phyloP scores from a whole-genome alignment of 2,888 invertebrate species.

The Eumerus sabulonum region DNA sequence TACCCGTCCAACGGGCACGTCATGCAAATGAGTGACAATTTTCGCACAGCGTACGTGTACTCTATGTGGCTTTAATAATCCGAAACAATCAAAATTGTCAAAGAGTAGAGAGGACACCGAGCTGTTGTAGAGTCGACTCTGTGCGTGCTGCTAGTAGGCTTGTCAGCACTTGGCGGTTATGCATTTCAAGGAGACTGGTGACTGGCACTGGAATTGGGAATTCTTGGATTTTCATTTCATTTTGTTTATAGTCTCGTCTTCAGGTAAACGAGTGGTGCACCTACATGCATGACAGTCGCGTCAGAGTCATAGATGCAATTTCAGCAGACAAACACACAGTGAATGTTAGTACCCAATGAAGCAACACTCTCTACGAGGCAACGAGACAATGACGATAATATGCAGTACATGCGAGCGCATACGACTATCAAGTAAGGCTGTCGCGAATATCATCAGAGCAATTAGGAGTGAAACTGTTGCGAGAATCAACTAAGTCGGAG shows the following conservation, averaged over 20 bases:
- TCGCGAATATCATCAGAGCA: slow-evolving; percentile 28
- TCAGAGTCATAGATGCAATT: slow-evolving; percentile 48
- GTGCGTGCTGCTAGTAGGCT: slow-evolving; percentile 13
- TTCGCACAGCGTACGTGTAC: slow-evolving; percentile 20
- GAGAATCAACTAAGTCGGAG: slow-evolving; percentile 58
- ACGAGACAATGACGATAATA: slow-evolving; percentile 15
- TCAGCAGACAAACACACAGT: slow-evolving; percentile 1
- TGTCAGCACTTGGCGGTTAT: slow-evolving; percentile 25
- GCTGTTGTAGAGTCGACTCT: slow-evolving; percentile 5
- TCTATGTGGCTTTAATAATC: slow-evolving; percentile 43
- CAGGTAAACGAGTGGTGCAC: slow-evolving; percentile 15
- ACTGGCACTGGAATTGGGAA: slow-evolving; percentile 15
- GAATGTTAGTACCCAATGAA: slow-evolving; percentile 21
- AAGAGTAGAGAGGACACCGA: slow-evolving; percentile 1
- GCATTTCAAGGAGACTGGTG: slow-evolving; percentile 18
- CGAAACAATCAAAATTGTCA: slow-evolving; percentile 14
- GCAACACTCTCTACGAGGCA: not conserved
- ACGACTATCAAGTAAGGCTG: not conserved
- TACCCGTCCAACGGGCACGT: slow-evolving; percentile 20
- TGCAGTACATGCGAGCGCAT: slow-evolving; percentile 33
- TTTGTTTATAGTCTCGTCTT: slow-evolving; percentile 44
- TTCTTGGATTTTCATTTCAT: slow-evolving; percentile 45
- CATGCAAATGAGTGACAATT: slow-evolving; percentile 66
- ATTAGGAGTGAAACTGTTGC: slow-evolving; percentile 54
- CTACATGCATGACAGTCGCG: slow-evolving; percentile 34